Conservation (phyloP, 2,113 vertebrate species). For the Corvus moneduloides region DNA sequence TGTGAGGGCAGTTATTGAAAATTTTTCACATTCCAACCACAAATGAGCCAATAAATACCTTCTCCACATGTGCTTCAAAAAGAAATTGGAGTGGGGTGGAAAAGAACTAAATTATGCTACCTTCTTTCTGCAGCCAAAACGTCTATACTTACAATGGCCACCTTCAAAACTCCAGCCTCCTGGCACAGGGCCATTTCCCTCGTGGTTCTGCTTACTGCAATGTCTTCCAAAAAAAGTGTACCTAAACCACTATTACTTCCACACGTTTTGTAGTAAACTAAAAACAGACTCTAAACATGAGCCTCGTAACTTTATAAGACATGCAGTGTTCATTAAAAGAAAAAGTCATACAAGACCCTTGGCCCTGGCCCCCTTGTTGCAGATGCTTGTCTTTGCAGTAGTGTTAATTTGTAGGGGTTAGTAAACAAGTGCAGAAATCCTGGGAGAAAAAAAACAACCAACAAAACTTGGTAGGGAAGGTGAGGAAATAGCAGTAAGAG, state of each 20-base stretch:
- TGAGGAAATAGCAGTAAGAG: neutral
- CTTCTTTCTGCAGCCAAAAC: slow-evolving; percentile 80
- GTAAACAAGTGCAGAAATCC: slow-evolving; percentile 60
- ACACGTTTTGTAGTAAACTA: slow-evolving; percentile 79
- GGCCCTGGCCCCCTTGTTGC: slow-evolving; percentile 35
- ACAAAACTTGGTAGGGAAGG: neutral
- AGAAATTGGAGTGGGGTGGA: slow-evolving; percentile 78
- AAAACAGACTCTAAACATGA: slow-evolving; percentile 76
- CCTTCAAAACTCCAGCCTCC: slow-evolving; percentile 79
- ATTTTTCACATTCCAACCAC: slow-evolving; percentile 92
- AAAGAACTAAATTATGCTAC: slow-evolving; percentile 83
- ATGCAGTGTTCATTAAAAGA: slow-evolving; percentile 65
- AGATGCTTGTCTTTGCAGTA: slow-evolving; percentile 59
- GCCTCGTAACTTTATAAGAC: slow-evolving; percentile 65
- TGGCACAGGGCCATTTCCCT: slow-evolving; percentile 72
- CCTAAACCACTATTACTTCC: slow-evolving; percentile 78
- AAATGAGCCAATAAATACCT: slow-evolving; percentile 93
- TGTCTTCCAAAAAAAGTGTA: slow-evolving; percentile 75
- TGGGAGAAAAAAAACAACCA: neutral
- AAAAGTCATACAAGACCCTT: slow-evolving; percentile 50
- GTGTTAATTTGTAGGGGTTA: slow-evolving; percentile 66
- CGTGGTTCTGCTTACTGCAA: slow-evolving; percentile 72
- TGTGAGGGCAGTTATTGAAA: slow-evolving; percentile 86
- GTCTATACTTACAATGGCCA: slow-evolving; percentile 82
- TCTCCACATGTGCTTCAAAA: slow-evolving; percentile 87